Percentiles rank a stretch among this genome's conserved stretches.
Conservation (phyloP, 2,888 invertebrate species). For the Drosophila percnosoma region DNA sequence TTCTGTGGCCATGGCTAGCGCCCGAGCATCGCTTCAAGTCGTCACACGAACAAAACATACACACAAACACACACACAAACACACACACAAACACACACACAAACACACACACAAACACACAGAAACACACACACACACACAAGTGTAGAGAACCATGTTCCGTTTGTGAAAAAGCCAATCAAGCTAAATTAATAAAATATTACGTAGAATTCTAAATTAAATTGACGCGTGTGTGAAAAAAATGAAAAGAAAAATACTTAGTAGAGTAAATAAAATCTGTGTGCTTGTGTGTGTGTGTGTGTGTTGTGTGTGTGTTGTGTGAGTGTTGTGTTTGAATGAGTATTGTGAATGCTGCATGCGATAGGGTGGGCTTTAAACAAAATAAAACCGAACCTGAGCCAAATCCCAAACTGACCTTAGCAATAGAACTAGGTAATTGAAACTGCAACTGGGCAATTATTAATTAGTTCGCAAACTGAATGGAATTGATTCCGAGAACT, state of each 20-base stretch:
- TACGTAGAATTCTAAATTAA: conserved; percentile 78
- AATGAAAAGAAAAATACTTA: conserved; percentile 18
- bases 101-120: not conserved
- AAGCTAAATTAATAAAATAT: conserved; percentile 80
- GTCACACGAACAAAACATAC: conserved; percentile 8
- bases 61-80: not conserved
- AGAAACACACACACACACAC: not conserved
- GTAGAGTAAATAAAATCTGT: conserved; percentile 20
- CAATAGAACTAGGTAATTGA: not conserved
- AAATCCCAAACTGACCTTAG: not conserved
- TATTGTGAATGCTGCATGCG: conserved; percentile 1
- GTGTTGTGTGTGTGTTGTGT: not conserved
- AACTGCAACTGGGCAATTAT: not conserved
- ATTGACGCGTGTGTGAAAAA: conserved; percentile 76
- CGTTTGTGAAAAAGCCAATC: conserved; percentile 78
- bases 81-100: not conserved
- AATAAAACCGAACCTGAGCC: not conserved
- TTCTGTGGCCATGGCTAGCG: conserved; percentile 4
- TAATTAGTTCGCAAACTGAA: not conserved
- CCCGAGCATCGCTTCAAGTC: conserved; percentile 23
- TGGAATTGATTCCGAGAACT: not conserved
- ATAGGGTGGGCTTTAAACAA: not conserved
- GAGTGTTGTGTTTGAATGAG: not conserved
- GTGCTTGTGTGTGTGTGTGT: not conserved
- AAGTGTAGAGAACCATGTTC: conserved; percentile 28